Conservation (phyloP, 2,113 vertebrate genomes). For the Macrotus californicus region DNA sequence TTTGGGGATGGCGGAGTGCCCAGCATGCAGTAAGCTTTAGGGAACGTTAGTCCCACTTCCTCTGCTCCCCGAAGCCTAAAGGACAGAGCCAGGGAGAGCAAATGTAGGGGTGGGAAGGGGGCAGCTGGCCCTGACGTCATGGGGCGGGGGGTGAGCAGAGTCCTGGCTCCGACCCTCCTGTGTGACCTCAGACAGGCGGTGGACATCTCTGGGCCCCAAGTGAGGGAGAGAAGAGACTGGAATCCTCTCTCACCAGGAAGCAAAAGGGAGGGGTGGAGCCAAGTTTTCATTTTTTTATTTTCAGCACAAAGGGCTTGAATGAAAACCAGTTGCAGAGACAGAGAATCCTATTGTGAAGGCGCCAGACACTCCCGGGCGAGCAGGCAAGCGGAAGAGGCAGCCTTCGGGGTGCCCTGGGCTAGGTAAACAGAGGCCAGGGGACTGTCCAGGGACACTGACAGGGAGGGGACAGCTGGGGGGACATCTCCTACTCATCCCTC, state of each 20-base stretch:
- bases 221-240: neutral
- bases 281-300: conserved; percentile 21
- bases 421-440: neutral
- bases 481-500: neutral
- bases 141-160: fast-evolving
- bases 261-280: neutral
- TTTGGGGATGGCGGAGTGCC: neutral
- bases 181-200: neutral
- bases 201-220: conserved; percentile 16
- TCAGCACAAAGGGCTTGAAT: conserved; percentile 57
- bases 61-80: neutral
- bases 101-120: fast-evolving
- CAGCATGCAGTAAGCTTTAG: neutral
- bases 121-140: neutral
- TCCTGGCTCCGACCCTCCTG: neutral
- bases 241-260: neutral
- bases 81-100: neutral
- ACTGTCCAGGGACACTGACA: neutral
- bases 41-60: neutral
- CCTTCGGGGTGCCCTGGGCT: neutral
- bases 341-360: conserved; percentile 43
- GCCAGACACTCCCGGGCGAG: neutral
- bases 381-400: neutral
- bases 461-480: neutral
- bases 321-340: conserved; percentile 59